A percentile compares a stretch with the other conserved stretches of the same genome.
Evolutionary conservation across 2,113 vertebrate genomes (phyloP).

Genomic region (Boulengeromyrus knoepffleri): DNA sequence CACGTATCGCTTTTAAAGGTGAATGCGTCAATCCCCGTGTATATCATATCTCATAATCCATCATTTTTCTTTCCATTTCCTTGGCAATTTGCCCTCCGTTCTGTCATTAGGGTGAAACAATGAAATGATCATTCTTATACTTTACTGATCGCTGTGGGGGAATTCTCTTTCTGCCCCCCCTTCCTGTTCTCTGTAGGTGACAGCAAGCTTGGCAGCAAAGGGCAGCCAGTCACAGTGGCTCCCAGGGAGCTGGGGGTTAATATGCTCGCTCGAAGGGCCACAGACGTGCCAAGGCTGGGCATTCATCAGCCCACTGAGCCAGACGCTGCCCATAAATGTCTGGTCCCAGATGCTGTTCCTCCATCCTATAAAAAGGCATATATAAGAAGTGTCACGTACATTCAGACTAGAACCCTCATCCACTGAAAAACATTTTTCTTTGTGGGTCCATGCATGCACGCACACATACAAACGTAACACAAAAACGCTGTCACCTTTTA

Average conservation of each 20-base stretch:
- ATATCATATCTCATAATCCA: too few relatives aligned
- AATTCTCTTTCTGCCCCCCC: too few relatives aligned
- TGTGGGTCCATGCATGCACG: neutral
- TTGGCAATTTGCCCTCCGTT: neutral
- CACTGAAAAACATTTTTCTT: neutral
- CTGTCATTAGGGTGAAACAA: neutral
- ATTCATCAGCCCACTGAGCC: neutral
- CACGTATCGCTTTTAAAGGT: too few relatives aligned
- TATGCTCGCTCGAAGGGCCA: neutral
- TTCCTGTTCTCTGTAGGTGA: too few relatives aligned
- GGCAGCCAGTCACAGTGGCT: neutral
- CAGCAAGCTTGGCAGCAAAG: neutral
- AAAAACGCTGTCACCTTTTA: neutral
- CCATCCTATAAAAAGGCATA: neutral
- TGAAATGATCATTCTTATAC: too few relatives aligned
- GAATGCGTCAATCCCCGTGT: too few relatives aligned
- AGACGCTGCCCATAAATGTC: neutral
- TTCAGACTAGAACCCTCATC: neutral
- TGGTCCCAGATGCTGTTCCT: neutral
- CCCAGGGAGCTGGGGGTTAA: neutral
- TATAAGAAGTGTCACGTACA: neutral
- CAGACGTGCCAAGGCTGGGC: neutral
- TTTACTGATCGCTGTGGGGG: too few relatives aligned
- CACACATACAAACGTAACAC: neutral
- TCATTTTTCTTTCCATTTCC: too few relatives aligned